phyloP scores from a whole-genome alignment of 1,140 invertebrate genomes.

The Drosophila setifemur region DNA sequence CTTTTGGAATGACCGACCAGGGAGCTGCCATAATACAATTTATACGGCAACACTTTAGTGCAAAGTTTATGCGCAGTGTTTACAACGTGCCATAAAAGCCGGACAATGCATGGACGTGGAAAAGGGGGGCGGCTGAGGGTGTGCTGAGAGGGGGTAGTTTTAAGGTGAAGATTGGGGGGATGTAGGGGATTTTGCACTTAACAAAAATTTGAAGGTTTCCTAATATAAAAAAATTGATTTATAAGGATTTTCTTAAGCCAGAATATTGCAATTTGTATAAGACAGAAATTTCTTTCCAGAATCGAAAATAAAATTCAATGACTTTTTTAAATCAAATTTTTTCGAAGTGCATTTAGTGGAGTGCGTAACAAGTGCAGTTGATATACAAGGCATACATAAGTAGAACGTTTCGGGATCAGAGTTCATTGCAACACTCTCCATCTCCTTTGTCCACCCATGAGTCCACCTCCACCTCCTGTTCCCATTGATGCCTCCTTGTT shows the following conservation, averaged over 20 bases:
- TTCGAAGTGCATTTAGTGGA: too few species aligned
- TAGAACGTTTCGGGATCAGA: constrained; percentile 31
- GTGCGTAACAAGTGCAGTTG: constrained; percentile 69
- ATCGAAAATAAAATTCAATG: too few species aligned
- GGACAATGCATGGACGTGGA: constrained; percentile 68
- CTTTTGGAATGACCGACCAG: constrained; percentile 63
- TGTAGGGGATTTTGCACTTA: too few species aligned
- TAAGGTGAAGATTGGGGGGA: constrained; percentile 22
- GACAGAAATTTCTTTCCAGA: too few species aligned
- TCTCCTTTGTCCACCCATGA: neutral
- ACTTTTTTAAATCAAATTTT: too few species aligned
- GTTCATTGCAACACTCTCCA: constrained; percentile 11
- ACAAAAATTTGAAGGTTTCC: too few species aligned
- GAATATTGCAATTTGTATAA: too few species aligned
- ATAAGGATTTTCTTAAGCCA: too few species aligned
- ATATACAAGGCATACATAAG: constrained; percentile 56
- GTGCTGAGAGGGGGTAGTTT: neutral
- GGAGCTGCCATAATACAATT: constrained; percentile 80
- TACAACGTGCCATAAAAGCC: constrained; percentile 77
- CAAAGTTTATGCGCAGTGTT: constrained; percentile 78
- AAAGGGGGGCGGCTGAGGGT: neutral
- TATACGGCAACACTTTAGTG: constrained; percentile 80
- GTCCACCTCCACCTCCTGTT: constrained; percentile 2
- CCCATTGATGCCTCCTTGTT: constrained; percentile 47
- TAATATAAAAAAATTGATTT: too few species aligned